A percentile compares a stretch with the other conserved stretches of the same genome.
Evolutionary conservation across 53 echinoderm and acorn worm genomes (phyloP).

Genomic region (Actinopyga echinites): DNA sequence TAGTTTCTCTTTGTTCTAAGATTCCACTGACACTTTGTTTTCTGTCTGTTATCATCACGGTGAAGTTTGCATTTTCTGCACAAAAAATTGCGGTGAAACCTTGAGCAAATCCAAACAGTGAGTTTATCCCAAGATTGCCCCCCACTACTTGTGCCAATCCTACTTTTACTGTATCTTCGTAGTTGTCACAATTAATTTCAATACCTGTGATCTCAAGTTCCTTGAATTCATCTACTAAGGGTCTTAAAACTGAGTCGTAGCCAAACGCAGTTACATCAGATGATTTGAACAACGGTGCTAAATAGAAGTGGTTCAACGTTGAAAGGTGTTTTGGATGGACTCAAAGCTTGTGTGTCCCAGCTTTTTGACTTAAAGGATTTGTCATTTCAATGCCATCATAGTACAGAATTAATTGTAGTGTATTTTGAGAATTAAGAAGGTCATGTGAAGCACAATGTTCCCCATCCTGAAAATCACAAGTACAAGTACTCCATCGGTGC

Average conservation of each 20-base stretch:
- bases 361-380: not conserved
- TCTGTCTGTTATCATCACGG: constrained; percentile 22
- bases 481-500: not conserved
- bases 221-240: constrained; percentile 55
- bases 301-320: constrained; percentile 36
- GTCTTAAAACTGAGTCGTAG: constrained; percentile 36
- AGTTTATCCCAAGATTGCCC: constrained; percentile 59
- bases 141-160: constrained; percentile 63
- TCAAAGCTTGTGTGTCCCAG: not conserved
- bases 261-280: constrained; percentile 54
- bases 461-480: not conserved
- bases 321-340: not conserved
- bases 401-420: not conserved
- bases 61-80: constrained; percentile 57
- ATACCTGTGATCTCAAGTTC: constrained; percentile 42
- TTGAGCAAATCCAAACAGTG: constrained; percentile 62
- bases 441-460: not conserved
- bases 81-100: constrained; percentile 57
- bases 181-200: constrained; percentile 24
- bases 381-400: not conserved
- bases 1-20: constrained; percentile 60
- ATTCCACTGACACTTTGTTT: constrained; percentile 39
- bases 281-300: constrained; percentile 46
- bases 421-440: not conserved
- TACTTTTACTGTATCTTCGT: constrained; percentile 40